Percentiles rank a stretch among this genome's conserved stretches.
Conservation (phyloP, 2,797 vertebrate species). For the Micrastur ruficollis region DNA sequence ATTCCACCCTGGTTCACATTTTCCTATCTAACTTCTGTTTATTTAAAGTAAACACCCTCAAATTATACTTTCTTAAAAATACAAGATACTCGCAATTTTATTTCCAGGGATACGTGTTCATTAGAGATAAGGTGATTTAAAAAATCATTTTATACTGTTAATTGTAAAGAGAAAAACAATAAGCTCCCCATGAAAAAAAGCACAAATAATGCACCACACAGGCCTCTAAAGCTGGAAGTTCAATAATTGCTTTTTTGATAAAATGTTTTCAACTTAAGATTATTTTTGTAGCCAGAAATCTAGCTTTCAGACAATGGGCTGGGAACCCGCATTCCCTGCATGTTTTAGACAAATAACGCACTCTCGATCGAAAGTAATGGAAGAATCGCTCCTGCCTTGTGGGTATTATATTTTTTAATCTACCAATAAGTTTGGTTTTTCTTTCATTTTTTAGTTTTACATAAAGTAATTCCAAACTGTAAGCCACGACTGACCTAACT, state of each 20-base stretch:
- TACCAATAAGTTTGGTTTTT: constrained; percentile 45
- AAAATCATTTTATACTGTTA: constrained; percentile 3
- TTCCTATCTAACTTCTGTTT: background rate
- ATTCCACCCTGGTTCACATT: background rate
- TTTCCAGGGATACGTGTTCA: constrained; percentile 34
- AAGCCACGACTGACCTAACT: constrained; percentile 76
- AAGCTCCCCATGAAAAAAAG: constrained; percentile 12
- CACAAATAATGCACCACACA: background rate
- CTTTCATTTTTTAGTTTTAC: constrained; percentile 21
- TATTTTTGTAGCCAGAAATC: constrained; percentile 41
- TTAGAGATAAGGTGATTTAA: constrained; percentile 50
- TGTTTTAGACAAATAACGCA: constrained; percentile 69
- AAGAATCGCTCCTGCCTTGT: constrained; percentile 2
- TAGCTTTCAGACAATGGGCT: constrained; percentile 22
- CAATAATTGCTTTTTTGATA: constrained; percentile 46
- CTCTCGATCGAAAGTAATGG: background rate
- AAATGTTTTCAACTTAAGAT: constrained; percentile 11
- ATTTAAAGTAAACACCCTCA: constrained; percentile 31
- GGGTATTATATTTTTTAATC: constrained; percentile 62
- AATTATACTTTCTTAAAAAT: background rate
- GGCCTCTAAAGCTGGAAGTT: background rate
- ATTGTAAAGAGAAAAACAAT: constrained; percentile 41
- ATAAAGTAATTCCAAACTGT: constrained; percentile 70
- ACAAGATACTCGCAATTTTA: background rate
- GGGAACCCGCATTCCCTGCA: constrained; percentile 12